Percentiles rank a stretch among this genome's conserved stretches.
Evolutionary conservation across 2,113 vertebrate species (phyloP).

Genomic region (Proterorhinus semilunaris): DNA sequence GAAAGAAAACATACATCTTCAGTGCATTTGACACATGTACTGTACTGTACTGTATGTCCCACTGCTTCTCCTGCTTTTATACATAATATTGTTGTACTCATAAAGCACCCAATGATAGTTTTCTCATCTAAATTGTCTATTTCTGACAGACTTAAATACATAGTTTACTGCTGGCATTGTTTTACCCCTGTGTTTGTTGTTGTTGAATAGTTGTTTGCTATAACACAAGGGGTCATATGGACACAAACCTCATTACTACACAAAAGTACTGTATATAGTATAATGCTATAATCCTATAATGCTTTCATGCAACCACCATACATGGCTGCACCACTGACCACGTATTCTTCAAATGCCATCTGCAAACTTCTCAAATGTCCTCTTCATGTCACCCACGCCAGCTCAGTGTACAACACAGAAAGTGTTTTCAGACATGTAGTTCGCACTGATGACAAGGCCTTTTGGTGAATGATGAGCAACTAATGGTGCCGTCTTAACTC

Average conservation of each 20-base stretch:
- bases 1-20: too few species aligned
- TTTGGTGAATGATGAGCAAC: constrained; percentile 37
- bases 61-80: too few species aligned
- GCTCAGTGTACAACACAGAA: constrained; percentile 19
- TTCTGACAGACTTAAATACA: too few species aligned
- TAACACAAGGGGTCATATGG: too few species aligned
- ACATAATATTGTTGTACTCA: too few species aligned
- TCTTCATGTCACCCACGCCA: constrained; percentile 26
- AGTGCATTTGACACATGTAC: too few species aligned
- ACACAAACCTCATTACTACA: not conserved
- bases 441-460: constrained; percentile 34
- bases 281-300: constrained; percentile 24
- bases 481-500: constrained; percentile 31
- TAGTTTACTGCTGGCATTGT: too few species aligned
- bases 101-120: too few species aligned
- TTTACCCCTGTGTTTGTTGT: too few species aligned
- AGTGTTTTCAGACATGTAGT: constrained; percentile 31
- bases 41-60: too few species aligned
- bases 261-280: not conserved
- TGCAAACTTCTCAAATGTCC: constrained; percentile 60
- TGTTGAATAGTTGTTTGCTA: not conserved
- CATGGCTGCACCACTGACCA: constrained; percentile 39
- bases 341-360: constrained; percentile 49
- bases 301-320: constrained; percentile 21
- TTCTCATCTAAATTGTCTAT: too few species aligned